phyloP scores from a whole-genome alignment of 2,113 vertebrate genomes.

The Cottus gobio region DNA sequence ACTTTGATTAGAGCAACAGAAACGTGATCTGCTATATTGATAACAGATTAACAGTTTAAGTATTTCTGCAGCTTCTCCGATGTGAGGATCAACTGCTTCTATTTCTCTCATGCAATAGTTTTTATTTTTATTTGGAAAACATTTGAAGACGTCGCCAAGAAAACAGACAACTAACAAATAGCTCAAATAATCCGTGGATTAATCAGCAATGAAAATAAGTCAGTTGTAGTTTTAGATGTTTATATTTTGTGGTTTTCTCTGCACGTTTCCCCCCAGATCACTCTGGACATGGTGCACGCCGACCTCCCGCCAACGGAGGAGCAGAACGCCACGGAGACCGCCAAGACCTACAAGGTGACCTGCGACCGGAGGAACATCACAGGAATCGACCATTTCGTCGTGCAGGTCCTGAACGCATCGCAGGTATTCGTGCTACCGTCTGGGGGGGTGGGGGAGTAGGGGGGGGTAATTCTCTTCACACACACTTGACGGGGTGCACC shows the following conservation, averaged over 20 bases:
- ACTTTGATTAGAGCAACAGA: not conserved
- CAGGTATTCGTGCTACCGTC: slow-evolving; percentile 80
- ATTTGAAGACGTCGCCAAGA: no score
- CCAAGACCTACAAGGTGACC: slow-evolving; percentile 90
- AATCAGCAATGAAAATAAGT: not conserved
- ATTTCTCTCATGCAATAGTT: not conserved
- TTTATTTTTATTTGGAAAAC: no score
- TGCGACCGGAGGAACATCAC: slow-evolving; percentile 91
- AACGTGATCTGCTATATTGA: not conserved
- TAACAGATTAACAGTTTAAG: not conserved
- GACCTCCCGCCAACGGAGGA: slow-evolving; percentile 75
- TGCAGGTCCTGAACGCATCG: slow-evolving; percentile 91
- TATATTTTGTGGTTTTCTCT: not conserved
- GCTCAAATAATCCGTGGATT: no score
- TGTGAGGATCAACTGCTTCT: no score
- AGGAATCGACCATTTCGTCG: slow-evolving; percentile 77
- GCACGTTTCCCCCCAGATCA: slow-evolving; percentile 53
- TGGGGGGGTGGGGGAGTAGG: no score
- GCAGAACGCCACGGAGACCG: slow-evolving; percentile 85
- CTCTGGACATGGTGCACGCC: slow-evolving; percentile 73
- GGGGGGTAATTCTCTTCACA: no score
- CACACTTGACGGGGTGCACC: no score
- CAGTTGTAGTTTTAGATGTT: not conserved
- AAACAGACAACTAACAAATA: no score
- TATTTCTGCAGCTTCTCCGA: no score